These are phyloP conservation scores for Fragum sueziense DNA, from an alignment of 2,888 invertebrate genomes.

Conservation along the genomic window DNA sequence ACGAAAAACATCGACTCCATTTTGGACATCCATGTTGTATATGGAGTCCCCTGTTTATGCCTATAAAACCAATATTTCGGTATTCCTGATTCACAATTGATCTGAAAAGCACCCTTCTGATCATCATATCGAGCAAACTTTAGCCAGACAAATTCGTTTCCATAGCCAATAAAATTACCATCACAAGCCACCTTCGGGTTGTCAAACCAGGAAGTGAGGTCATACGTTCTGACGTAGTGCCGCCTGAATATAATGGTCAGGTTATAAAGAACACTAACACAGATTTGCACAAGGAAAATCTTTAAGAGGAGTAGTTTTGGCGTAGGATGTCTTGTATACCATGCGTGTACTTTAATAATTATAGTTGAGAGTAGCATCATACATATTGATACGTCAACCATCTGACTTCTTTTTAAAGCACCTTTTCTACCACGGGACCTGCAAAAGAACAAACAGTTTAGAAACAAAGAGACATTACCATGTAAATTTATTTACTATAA, in stretches of 20 bases:
- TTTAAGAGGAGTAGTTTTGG: neutral
- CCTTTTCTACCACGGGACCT: no score
- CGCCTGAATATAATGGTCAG: constrained; percentile 13
- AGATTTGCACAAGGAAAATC: neutral
- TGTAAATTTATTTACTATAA: no score
- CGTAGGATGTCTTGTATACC: neutral
- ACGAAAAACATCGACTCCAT: neutral
- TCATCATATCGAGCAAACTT: constrained; percentile 30
- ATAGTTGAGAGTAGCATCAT: neutral
- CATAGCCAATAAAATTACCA: constrained; percentile 49
- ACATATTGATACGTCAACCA: no score
- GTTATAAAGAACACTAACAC: neutral
- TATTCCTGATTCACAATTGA: constrained; percentile 34
- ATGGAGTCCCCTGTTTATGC: constrained; percentile 45
- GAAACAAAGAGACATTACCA: no score
- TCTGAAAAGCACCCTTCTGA: constrained; percentile 26
- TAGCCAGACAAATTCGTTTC: constrained; percentile 48
- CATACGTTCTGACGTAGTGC: neutral
- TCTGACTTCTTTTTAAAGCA: no score
- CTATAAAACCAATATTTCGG: constrained; percentile 39
- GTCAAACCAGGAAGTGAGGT: no score
- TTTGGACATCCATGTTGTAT: constrained; percentile 33
- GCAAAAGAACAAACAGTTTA: no score
- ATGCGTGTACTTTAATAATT: neutral
- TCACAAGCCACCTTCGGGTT: constrained; percentile 19